Base-by-base conservation (phyloP, 2,797 vertebrate genomes). In the Crocidura indochinensis region DNA sequence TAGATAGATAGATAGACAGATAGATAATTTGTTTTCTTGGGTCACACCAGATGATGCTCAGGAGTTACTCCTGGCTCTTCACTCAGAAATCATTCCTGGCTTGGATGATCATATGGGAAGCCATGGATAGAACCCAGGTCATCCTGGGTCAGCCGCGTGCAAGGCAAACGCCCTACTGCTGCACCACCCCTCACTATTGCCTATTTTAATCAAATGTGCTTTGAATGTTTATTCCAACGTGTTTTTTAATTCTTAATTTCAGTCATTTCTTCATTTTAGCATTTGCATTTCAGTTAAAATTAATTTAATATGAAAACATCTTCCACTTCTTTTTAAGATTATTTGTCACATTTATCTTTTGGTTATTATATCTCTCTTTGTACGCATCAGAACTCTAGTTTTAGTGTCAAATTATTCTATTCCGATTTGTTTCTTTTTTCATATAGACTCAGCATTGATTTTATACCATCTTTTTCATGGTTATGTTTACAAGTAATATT, bases 401-500 rank as follows among this genome's bases (percentile, higher is more conserved):
- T 88, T 65, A 53, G 29, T 24, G 62, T 19, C 56, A 60, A 64
- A 27, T 27, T 65, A 65, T 65, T 65, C 27, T 65, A 65, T 27
- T 65, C 27, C 64, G 27, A 56, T 10, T 64, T 26, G 2, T 10
- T 64, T 64, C 10, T 6, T 6, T 26, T 26, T 62, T 19, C 6
- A 62, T 64, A 15, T 15, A 1, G 20, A 60, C 56, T 15, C 22
- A 15, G 68, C 44, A 64, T 65, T 47, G 24, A 29, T 49, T 84
- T 90, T 88, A 53, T 81, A 5, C 56, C 56, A 60, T 20, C 14
- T 22, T 60, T 19, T 20, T 60, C 22, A 7, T 20, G 27, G 9
- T 10, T 27, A 27, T 27, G 26, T 26, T 65, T 64, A 91, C 27
- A 90, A 84, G 85, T 67, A 46, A 76, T 17, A 75, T 82, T 80